Evolutionary conservation across 2,113 vertebrate species (phyloP), one percentile per base, ranked within the genome.

Genomic region (Psophia crepitans): DNA sequence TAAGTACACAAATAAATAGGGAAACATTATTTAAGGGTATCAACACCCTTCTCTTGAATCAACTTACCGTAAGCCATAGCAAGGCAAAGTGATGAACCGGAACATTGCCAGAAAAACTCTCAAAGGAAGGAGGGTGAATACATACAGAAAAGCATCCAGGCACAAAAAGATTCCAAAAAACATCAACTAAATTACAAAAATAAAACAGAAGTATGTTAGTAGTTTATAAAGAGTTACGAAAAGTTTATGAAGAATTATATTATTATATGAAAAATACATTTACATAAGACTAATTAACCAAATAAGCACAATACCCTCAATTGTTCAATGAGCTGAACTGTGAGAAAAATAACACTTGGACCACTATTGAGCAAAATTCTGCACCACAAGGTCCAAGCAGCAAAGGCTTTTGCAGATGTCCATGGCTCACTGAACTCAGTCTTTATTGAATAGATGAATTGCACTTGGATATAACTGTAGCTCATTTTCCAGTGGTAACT

Each of bases 131-230:
- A 99, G 98, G 17, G 99, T 99, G 98, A 99, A 99, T 92, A 99
- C 98, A 63, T 99, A 99, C 46, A 99, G 98, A 98, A 99, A 99
- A 37, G 99, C 99, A 64, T 99, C 99, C 97, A 99, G 98, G 97
- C 99, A 99, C 96, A 99, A 98, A 96, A 99, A 99, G 97, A 99
- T 98, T 81, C 99, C 99, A 79, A 99, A 99, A 91, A 99, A 85
- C 99, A 99, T 99, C 97, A 99, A 97, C 99, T 99, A 97, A 71
- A 98, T 96, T 41, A 89, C 74, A 97, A 90, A 95, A 96, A 92
- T 30, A 92, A 93, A 83, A 97, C 61, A 96, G 54, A 93, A 64
- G 73, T 83, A 94, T 17, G 26, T 97, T 84, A 96, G 76, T n/a
- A 28, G 30, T 41, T 89, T 64, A 39, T 87, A 84, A 64, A 80